Evolutionary conservation across 2,113 vertebrate genomes (phyloP).

Genomic region (Labeo rohita): DNA sequence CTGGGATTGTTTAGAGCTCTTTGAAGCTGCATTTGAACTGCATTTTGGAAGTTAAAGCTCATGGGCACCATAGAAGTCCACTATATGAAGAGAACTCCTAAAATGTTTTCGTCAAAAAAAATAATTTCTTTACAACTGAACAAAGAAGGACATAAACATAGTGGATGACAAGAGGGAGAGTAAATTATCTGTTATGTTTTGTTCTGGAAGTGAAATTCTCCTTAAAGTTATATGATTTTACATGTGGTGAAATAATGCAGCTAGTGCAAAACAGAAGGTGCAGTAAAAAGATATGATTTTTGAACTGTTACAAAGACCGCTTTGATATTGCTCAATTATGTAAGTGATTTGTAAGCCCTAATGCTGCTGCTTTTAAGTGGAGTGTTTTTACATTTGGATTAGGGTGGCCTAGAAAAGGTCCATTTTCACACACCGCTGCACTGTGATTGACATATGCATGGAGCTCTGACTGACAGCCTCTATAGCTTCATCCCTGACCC

Average conservation of each 20-base stretch:
- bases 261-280: not conserved
- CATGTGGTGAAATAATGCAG: not conserved
- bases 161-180: too few relatives aligned
- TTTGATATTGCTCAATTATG: slow-evolving; percentile 36
- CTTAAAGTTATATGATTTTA: not conserved
- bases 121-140: too few relatives aligned
- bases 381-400: slow-evolving; percentile 48
- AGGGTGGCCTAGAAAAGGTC: slow-evolving; percentile 6
- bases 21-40: too few relatives aligned
- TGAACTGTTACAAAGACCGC: not conserved
- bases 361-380: slow-evolving; percentile 17
- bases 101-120: too few relatives aligned
- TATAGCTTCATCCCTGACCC: slow-evolving; percentile 66
- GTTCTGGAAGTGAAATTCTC: too few relatives aligned
- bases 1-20: too few relatives aligned
- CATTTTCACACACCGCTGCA: slow-evolving; percentile 9
- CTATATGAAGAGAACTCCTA: too few relatives aligned
- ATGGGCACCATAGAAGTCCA: too few relatives aligned
- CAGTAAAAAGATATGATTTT: not conserved
- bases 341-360: slow-evolving; percentile 40
- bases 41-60: too few relatives aligned
- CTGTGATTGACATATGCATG: slow-evolving; percentile 73
- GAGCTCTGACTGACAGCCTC: slow-evolving; percentile 69
- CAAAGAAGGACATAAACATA: too few relatives aligned
- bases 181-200: too few relatives aligned